Base-by-base conservation (phyloP, 2,797 vertebrate genomes). In the Corythornis leucogaster region DNA sequence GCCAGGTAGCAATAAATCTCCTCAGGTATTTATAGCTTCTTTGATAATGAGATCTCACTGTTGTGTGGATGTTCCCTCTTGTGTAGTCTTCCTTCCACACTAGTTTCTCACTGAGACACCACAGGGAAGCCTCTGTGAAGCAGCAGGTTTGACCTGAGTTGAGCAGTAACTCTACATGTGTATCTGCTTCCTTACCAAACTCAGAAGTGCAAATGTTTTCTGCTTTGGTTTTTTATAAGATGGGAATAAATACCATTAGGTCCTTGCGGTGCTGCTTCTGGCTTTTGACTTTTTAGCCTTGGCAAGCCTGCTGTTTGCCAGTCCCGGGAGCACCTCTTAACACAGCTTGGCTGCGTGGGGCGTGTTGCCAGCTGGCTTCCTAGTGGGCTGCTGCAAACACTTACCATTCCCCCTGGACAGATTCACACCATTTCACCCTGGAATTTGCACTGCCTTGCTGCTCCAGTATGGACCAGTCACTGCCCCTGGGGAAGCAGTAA, bases 261-360 rank as follows among this genome's bases (percentile, higher is more conserved):
- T 75, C 77, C 31, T 91, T 62, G 30, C 12, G 28, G 40, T 45
- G 54, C 74, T 10, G 3, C 14, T 88, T 88, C 58, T 55, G 51
- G 80, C 15, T 33, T 88, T 21, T 67, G 57, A 74, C 19, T 21
- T 87, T 75, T 68, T 11, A 14, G 50, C 5, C 30, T 48, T 48
- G 54, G 15, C 35, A 69, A 86, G 19, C 15, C 26, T 63, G 12
- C 8, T 45, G n/a, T 69, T 67, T 81, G 14, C 11, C 38, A 50
- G 16, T 33, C 59, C 69, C 69, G 45, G 26, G 21, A 79, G 9
- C 21, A 35, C 35, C 33, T 78, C 38, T 28, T 28, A n/a, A n/a
- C 25, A 19, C 55, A 68, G 17, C 20, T 48, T 43, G 26, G 14
- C 24, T 2, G 1, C n/a, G 40, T 0, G 0, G 43, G 45, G 7